These are phyloP conservation scores for Xenopus laevis DNA, from an alignment of 2,113 vertebrate species.

Conservation along the genomic window DNA sequence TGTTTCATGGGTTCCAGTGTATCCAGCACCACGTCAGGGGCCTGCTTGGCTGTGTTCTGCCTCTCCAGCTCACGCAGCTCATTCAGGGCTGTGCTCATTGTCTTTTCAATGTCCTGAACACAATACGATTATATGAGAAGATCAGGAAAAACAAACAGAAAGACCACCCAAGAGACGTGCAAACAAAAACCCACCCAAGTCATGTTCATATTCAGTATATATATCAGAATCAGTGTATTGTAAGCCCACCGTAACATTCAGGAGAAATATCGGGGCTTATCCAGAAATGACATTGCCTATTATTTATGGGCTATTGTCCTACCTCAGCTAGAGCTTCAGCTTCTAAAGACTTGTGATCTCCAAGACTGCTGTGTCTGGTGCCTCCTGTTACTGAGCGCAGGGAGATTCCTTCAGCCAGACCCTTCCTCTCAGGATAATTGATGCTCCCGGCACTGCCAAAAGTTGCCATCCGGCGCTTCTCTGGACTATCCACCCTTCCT, in stretches of 20 bases:
- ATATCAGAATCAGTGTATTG: no score
- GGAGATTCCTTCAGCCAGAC: slow-evolving; percentile 79
- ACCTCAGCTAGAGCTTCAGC: slow-evolving; percentile 94
- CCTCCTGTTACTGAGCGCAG: slow-evolving; percentile 79
- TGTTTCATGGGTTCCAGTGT: slow-evolving; percentile 94
- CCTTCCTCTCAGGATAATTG: slow-evolving; percentile 89
- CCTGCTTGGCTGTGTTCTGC: slow-evolving; percentile 93
- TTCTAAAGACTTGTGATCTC: slow-evolving; percentile 94
- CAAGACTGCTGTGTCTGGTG: slow-evolving; percentile 95
- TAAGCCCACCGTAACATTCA: no score
- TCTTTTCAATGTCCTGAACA: slow-evolving; percentile 94
- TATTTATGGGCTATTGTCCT: slow-evolving; percentile 23
- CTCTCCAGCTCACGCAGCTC: slow-evolving; percentile 93
- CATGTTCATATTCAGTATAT: no score
- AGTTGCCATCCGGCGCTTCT: slow-evolving; percentile 89
- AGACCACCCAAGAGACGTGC: neutral
- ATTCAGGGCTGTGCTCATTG: slow-evolving; percentile 92
- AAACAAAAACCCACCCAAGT: neutral
- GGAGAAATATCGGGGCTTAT: no score
- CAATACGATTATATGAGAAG: neutral
- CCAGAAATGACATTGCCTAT: no score
- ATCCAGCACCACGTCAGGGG: slow-evolving; percentile 92
- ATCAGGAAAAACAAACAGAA: slow-evolving; percentile 34
- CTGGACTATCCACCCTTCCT: slow-evolving; percentile 85
- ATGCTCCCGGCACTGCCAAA: slow-evolving; percentile 94